Conservation (phyloP, 2,113 vertebrate species). For the rat (Rattus norvegicus) region DNA sequence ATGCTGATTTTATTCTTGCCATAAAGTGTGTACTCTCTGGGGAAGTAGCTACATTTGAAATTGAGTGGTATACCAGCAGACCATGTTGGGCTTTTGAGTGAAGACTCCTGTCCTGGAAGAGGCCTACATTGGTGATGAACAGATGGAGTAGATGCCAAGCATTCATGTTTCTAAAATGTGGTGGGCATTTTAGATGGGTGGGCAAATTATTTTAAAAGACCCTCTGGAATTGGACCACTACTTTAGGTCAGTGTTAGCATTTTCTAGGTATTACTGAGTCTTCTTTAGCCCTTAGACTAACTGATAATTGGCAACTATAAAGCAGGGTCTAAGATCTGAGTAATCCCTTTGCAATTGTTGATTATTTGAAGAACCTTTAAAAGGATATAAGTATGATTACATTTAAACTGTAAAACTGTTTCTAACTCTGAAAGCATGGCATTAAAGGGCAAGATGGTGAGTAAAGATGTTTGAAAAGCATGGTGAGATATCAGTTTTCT, state of each 20-base stretch:
- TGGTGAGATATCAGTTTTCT: background rate
- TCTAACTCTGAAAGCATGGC: background rate
- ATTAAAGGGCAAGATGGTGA: background rate
- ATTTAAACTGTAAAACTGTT: slow-evolving; percentile 20
- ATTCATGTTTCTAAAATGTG: background rate
- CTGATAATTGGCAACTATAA: slow-evolving; percentile 29
- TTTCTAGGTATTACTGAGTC: slow-evolving; percentile 43
- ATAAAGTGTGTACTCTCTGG: slow-evolving; percentile 30
- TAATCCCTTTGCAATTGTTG: background rate
- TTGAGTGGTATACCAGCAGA: slow-evolving; percentile 36
- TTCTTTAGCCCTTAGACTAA: slow-evolving; percentile 2
- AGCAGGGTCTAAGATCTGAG: background rate
- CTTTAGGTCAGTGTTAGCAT: background rate
- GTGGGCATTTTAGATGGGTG: background rate
- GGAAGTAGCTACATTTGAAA: slow-evolving; percentile 41
- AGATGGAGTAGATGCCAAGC: background rate
- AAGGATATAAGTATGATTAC: slow-evolving; percentile 24
- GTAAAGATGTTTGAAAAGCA: background rate
- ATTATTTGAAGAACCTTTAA: slow-evolving; percentile 25
- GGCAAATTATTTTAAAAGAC: slow-evolving; percentile 7
- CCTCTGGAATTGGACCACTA: background rate
- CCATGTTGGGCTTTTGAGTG: background rate
- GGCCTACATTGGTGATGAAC: background rate
- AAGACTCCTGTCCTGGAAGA: slow-evolving; percentile 9
- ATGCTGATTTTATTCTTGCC: slow-evolving; percentile 55